Base-by-base conservation (phyloP, 2,888 invertebrate genomes). In the Micoletzkya japonica region DNA sequence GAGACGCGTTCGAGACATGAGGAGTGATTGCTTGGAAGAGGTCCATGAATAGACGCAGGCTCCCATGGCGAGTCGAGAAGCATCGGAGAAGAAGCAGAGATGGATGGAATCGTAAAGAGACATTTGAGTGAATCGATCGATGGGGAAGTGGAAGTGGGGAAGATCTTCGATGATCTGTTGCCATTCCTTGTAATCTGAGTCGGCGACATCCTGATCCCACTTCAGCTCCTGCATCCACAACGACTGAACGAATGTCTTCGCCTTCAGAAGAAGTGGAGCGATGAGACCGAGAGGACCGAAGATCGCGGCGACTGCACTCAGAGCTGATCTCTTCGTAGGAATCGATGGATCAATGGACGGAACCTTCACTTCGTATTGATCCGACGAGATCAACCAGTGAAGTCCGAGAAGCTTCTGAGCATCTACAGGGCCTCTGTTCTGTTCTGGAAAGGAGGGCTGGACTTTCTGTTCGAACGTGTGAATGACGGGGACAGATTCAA, bases 331-430 rank as follows among this genome's bases (percentile, higher is more conserved):
- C 26, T 61, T 61, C 17, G 49, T 6, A 1, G 14, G 36, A n/a
- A 54, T 24, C 24, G 7, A 4, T 2, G 6, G 20, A 49, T 17
- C 20, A 1, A 26, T 34, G n/a, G 1, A 24, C 10, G 14, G 30
- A 30, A 26, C 20, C 32, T 26, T 10, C 20, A 49, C 2, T 14
- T n/a, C 2, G 32, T 7, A 49, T 1, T 14, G 4, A 30, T 61
- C 61, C 2, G 32, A 20, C 2, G 32, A 17, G 1, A 44, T n/a
- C 10, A 39, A 37, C 2, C 28, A 44, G 6, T 2, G 14, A 10
- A 61, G 10, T 49, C 61, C 61, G 32, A 61, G 61, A 44, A 61
- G 24, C 17, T 61, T 61, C 30, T n/a, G 24, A 1, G 4, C n/a
- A 14, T 49, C 49, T 1, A 4, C 20, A 28, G 44, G 30, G 7